These are phyloP conservation scores for Vannuccia rotundouncinata DNA, from an alignment of 2,888 invertebrate genomes.

Conservation along the genomic window DNA sequence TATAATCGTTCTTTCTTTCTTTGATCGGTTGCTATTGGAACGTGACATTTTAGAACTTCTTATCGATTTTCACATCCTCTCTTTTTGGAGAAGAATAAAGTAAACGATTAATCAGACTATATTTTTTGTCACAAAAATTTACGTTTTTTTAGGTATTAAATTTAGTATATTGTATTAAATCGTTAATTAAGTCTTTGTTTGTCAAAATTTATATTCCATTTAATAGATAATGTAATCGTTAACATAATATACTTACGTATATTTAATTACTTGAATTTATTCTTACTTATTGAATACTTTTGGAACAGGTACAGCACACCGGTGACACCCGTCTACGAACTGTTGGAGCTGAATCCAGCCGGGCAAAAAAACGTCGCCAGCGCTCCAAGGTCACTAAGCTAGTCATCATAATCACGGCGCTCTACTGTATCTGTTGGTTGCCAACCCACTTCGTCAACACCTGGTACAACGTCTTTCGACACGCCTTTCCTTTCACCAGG, in stretches of 20 bases:
- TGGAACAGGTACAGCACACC: background rate
- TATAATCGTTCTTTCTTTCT: too few species aligned
- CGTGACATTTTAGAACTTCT: too few species aligned
- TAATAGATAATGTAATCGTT: background rate
- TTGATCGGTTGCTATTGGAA: too few species aligned
- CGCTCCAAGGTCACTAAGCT: constrained; percentile 37
- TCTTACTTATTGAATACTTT: background rate
- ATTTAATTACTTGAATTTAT: background rate
- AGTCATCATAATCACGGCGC: constrained; percentile 33
- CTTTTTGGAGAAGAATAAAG: too few species aligned
- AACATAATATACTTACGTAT: background rate
- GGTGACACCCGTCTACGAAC: background rate
- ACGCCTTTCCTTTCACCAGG: constrained; percentile 31
- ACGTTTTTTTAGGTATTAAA: too few species aligned
- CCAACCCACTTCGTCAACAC: constrained; percentile 34
- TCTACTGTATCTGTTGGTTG: constrained; percentile 36
- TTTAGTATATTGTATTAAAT: too few species aligned
- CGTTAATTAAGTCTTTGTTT: too few species aligned
- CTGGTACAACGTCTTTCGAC: constrained; percentile 33
- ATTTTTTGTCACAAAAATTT: too few species aligned
- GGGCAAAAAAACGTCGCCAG: constrained; percentile 32
- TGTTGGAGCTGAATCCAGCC: background rate
- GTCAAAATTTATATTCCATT: background rate
- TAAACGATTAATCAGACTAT: too few species aligned
- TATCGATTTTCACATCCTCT: too few species aligned